phyloP scores from a whole-genome alignment of 1,140 invertebrate species.

The Theocolax elegans region DNA sequence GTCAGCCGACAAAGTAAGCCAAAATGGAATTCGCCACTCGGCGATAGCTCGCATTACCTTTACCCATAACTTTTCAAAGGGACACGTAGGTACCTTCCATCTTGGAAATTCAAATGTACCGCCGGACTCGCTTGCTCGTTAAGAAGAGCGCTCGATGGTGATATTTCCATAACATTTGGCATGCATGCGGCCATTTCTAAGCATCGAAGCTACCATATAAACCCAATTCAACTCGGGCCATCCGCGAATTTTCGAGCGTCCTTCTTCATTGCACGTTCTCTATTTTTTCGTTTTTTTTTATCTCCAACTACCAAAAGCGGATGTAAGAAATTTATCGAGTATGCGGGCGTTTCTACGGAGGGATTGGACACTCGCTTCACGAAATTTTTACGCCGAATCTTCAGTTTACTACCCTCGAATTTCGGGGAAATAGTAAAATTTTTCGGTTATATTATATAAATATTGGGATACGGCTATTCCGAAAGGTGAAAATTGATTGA shows the following conservation, averaged over 20 bases:
- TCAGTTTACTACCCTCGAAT: too few relatives aligned
- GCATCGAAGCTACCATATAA: conserved; percentile 43
- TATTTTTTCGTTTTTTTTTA: neutral
- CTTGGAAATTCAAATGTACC: conserved; percentile 54
- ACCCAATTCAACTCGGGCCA: neutral
- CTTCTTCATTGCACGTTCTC: neutral
- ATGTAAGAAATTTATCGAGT: conserved; percentile 3
- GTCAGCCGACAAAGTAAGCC: too few relatives aligned
- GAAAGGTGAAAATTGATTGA: too few relatives aligned
- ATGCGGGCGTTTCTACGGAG: too few relatives aligned
- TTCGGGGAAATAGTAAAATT: too few relatives aligned
- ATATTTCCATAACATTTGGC: conserved; percentile 51
- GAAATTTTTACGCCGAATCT: too few relatives aligned
- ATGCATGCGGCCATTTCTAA: conserved; percentile 62
- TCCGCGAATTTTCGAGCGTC: conserved; percentile 11
- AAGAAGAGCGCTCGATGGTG: too few relatives aligned
- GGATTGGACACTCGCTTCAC: too few relatives aligned
- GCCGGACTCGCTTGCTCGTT: too few relatives aligned
- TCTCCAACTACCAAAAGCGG: neutral
- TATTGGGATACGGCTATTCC: too few relatives aligned
- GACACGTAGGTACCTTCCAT: conserved; percentile 21
- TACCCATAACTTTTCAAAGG: conserved; percentile 22
- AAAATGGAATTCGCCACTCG: too few relatives aligned
- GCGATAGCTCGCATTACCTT: neutral
- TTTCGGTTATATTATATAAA: too few relatives aligned